Base-by-base conservation (phyloP, 2,797 vertebrate genomes). In the Enteromius fasciolatus region DNA sequence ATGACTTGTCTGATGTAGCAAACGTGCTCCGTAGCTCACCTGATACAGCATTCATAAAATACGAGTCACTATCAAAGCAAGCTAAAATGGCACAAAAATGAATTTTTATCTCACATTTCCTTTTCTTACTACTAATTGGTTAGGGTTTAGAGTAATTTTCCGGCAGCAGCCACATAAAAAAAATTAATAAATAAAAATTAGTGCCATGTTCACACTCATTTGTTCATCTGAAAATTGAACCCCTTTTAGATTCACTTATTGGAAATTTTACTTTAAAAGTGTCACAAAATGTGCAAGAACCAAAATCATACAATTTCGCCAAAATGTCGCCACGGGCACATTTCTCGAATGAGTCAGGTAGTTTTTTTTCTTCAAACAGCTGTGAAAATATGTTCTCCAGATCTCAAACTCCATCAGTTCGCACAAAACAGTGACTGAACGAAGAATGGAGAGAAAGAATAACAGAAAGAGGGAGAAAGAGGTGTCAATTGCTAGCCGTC, bases 401-500 rank as follows among this genome's bases (percentile, higher is more conserved):
- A 75, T 75, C 52, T 75, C 33, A 4, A 59, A 59, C 75, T 76
- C 57, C 18, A 67, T 66, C 87, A 64, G 82, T 70, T 82, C 10
- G 15, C 59, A 46, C 87, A 85, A 73, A 75, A 80, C 41, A 72
- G 50, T 54, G 64, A 80, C 57, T 69, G 61, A 66, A 70, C 33
- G 64, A 80, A 66, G 76, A 48, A 66, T 23, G 82, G 54, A 74
- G 25, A 81, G 46, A 84, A 48, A 74, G 61, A 75, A 52, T 68
- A 57, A 63, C 67, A 80, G 25, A 64, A 28, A 90, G 88, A 86
- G 78, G 87, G 85, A 61, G 79, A 88, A 46, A 89, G 91, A 94
- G 89, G 90, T 92, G 91, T 88, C 89, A 93, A 84, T 86, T 86
- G 83, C 82, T 83, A 79, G 79, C 67, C 90, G 89, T 84, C 91